Evolutionary conservation across 2,797 vertebrate genomes (phyloP).

Genomic region (Coluber constrictor): DNA sequence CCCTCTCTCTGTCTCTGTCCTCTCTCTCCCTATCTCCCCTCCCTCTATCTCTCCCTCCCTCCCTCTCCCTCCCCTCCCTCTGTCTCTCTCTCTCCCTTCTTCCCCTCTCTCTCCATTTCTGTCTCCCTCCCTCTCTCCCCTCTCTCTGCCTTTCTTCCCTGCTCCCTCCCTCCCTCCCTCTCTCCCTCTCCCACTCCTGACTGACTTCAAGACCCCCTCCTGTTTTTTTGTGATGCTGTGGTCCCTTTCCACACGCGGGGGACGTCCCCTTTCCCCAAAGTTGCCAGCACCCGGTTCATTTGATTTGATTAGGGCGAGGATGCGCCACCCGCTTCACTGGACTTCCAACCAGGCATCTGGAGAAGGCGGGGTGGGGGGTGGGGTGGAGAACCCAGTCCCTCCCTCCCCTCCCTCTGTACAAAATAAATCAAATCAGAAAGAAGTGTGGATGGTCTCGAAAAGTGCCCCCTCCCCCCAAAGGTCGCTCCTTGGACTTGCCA

Average conservation of each 20-base stretch:
- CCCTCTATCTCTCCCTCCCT: no score
- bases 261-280: slow-evolving; percentile 81
- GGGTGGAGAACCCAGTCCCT: slow-evolving; percentile 58
- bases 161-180: slow-evolving; percentile 1
- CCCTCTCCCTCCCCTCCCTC: no score
- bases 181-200: slow-evolving; percentile 9
- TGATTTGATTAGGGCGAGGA: slow-evolving; percentile 87
- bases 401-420: slow-evolving; percentile 77
- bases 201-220: not conserved
- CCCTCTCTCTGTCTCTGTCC: slow-evolving; percentile 27
- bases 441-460: slow-evolving; percentile 78
- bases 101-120: slow-evolving; percentile 20
- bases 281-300: slow-evolving; percentile 98
- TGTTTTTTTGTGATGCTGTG: slow-evolving; percentile 32
- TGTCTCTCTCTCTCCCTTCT: rapidly evolving
- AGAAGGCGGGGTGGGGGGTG: slow-evolving; percentile 37
- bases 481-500: slow-evolving; percentile 88
- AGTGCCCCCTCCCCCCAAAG: slow-evolving; percentile 14
- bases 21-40: no score
- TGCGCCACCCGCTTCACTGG: slow-evolving; percentile 94
- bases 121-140: rapidly evolving
- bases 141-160: slow-evolving; percentile 21
- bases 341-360: slow-evolving; percentile 98
- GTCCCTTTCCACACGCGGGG: slow-evolving; percentile 88
- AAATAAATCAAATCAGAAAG: slow-evolving; percentile 98